phyloP scores from a whole-genome alignment of 1,140 invertebrate species.

The Coelopa frigida region DNA sequence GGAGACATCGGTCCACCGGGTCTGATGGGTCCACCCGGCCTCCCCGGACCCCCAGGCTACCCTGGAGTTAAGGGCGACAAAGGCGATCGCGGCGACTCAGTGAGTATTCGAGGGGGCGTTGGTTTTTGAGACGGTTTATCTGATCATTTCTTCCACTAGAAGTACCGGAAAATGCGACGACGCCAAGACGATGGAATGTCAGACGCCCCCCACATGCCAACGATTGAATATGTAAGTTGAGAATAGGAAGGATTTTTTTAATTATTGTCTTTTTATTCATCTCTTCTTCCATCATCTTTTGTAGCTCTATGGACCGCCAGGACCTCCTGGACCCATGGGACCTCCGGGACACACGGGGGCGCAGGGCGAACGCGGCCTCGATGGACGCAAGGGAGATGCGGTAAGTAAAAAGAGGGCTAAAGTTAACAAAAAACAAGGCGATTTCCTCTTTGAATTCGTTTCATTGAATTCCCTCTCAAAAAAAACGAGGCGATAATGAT shows the following conservation, averaged over 20 bases:
- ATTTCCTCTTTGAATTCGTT: too few species aligned
- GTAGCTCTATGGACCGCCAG: slow-evolving; percentile 40
- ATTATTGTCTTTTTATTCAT: background rate
- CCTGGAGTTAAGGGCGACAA: slow-evolving; percentile 82
- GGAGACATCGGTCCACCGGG: slow-evolving; percentile 83
- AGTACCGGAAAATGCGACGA: slow-evolving; percentile 84
- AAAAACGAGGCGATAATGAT: too few species aligned
- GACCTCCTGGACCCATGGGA: slow-evolving; percentile 52
- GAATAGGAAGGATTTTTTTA: background rate
- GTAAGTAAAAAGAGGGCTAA: slow-evolving; percentile 46
- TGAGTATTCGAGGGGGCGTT: slow-evolving; percentile 51
- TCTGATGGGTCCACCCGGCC: slow-evolving; percentile 71
- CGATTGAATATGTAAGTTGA: slow-evolving; percentile 43
- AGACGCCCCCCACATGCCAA: slow-evolving; percentile 41
- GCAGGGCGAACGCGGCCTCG: slow-evolving; percentile 63
- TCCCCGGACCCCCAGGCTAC: slow-evolving; percentile 68
- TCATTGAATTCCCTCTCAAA: too few species aligned
- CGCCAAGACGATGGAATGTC: slow-evolving; percentile 59
- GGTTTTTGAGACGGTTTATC: background rate
- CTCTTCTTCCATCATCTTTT: slow-evolving; percentile 1
- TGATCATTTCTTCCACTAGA: slow-evolving; percentile 49
- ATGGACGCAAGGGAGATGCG: slow-evolving; percentile 81
- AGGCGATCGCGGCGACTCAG: slow-evolving; percentile 87
- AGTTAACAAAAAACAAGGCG: too few species aligned
- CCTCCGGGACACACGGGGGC: slow-evolving; percentile 78